phyloP scores from a whole-genome alignment of 2,797 vertebrate genomes.

The Netta rufina region DNA sequence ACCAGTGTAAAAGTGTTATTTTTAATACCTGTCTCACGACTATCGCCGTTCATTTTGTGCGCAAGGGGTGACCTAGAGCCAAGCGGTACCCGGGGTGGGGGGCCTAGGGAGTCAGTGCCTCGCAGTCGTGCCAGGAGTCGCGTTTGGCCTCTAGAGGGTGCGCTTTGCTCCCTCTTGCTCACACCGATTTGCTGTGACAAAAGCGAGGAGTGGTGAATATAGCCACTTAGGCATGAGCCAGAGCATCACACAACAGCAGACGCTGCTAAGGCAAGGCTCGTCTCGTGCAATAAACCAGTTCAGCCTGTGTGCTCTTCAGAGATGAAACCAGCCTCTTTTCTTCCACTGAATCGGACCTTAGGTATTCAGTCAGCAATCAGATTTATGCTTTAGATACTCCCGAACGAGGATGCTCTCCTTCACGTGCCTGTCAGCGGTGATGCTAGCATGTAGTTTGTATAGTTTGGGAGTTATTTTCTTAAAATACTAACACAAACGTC shows the following conservation, averaged over 20 bases:
- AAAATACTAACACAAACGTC: not conserved
- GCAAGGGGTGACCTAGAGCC: not conserved
- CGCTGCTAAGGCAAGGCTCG: not conserved
- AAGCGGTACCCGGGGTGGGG: too few relatives aligned
- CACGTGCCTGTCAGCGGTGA: not conserved
- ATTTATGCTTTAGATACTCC: slow-evolving; percentile 33
- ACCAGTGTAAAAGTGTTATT: accelerated
- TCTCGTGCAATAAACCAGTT: not conserved
- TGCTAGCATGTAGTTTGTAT: not conserved
- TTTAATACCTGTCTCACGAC: not conserved
- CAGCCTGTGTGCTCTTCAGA: not conserved
- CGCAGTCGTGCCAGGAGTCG: not conserved
- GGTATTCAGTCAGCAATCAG: slow-evolving; percentile 36
- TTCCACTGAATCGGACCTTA: not conserved
- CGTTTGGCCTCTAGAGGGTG: slow-evolving; percentile 30
- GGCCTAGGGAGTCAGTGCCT: not conserved
- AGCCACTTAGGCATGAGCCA: not conserved
- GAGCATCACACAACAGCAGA: not conserved
- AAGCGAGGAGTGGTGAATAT: not conserved
- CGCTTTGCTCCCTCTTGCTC: slow-evolving; percentile 13
- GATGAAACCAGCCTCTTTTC: slow-evolving; percentile 9
- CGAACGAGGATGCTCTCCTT: slow-evolving; percentile 10
- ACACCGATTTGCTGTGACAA: not conserved
- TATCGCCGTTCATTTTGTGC: accelerated
- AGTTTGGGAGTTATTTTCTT: slow-evolving; percentile 9